Conservation (phyloP, 1,140 invertebrate genomes). For the Drosophila lini region DNA sequence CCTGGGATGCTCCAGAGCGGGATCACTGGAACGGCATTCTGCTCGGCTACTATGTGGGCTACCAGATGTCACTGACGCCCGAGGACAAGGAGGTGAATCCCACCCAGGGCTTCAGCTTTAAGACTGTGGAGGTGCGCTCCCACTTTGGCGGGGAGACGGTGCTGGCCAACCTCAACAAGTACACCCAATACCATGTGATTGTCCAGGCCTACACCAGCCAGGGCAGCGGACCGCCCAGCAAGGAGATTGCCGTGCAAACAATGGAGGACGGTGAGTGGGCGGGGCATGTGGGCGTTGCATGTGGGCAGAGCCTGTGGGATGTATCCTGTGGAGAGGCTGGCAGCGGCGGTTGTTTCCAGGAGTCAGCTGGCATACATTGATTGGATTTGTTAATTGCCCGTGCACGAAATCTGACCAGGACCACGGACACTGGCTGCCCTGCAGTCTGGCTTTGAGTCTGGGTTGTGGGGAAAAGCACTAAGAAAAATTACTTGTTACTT, state of each 20-base stretch:
- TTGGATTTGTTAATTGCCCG: slow-evolving; percentile 81
- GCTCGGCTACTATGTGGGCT: slow-evolving; percentile 96
- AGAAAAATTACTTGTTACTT: neutral
- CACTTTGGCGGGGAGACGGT: slow-evolving; percentile 88
- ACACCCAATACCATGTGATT: slow-evolving; percentile 94
- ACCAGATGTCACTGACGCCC: slow-evolving; percentile 87
- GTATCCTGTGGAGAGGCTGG: neutral
- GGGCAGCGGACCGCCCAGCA: slow-evolving; percentile 94
- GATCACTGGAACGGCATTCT: slow-evolving; percentile 96
- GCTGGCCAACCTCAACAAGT: slow-evolving; percentile 91
- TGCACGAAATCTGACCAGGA: slow-evolving; percentile 58
- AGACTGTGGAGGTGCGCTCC: slow-evolving; percentile 89
- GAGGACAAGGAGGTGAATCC: slow-evolving; percentile 83
- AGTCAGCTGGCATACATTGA: slow-evolving; percentile 59
- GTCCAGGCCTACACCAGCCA: slow-evolving; percentile 97
- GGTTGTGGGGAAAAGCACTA: neutral
- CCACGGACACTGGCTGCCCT: slow-evolving; percentile 12
- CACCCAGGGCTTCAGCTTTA: slow-evolving; percentile 87
- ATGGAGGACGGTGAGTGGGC: slow-evolving; percentile 92
- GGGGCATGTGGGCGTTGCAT: neutral
- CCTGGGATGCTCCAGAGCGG: slow-evolving; percentile 94
- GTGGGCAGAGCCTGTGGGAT: neutral
- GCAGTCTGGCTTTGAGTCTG: slow-evolving; percentile 9
- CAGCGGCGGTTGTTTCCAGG: neutral
- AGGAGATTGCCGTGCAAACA: slow-evolving; percentile 91